phyloP scores from a whole-genome alignment of 2,888 invertebrate species.

The Leistus spinibarbis region DNA sequence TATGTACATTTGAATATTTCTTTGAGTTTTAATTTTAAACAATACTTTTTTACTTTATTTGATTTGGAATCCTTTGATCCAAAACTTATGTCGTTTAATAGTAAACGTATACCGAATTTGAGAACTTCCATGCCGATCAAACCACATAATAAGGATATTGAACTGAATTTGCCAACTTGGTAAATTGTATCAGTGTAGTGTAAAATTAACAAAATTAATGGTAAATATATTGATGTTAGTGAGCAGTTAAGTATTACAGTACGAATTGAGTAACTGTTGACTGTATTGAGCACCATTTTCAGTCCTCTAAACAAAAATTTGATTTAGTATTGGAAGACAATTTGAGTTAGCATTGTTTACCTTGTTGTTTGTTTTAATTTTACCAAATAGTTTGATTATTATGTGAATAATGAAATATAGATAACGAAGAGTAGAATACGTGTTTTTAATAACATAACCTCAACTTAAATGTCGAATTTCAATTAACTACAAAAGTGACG shows the following conservation, averaged over 20 bases:
- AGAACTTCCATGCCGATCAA: constrained; percentile 61
- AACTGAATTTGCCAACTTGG: constrained; percentile 63
- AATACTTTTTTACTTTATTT: constrained; percentile 53
- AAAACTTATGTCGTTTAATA: constrained; percentile 47
- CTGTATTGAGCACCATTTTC: constrained; percentile 26
- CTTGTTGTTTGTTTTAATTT: neutral
- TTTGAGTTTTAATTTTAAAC: constrained; percentile 56
- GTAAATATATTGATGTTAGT: constrained; percentile 68
- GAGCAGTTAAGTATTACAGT: constrained; percentile 59
- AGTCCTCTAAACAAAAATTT: too few relatives aligned
- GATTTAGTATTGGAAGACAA: neutral
- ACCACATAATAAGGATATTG: constrained; percentile 53
- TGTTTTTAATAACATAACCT: neutral
- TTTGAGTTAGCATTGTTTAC: neutral
- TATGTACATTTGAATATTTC: constrained; percentile 61
- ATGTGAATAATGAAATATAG: too few relatives aligned
- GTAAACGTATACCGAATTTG: constrained; percentile 56
- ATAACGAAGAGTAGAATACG: too few relatives aligned
- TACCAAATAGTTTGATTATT: too few relatives aligned
- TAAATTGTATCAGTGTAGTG: constrained; percentile 65
- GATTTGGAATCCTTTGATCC: constrained; percentile 38
- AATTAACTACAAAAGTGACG: too few relatives aligned
- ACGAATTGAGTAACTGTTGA: constrained; percentile 15
- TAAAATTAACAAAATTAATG: constrained; percentile 63
- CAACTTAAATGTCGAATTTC: neutral